Evolutionary conservation across 2,797 vertebrate species (phyloP).

Genomic region (Manis pentadactyla): DNA sequence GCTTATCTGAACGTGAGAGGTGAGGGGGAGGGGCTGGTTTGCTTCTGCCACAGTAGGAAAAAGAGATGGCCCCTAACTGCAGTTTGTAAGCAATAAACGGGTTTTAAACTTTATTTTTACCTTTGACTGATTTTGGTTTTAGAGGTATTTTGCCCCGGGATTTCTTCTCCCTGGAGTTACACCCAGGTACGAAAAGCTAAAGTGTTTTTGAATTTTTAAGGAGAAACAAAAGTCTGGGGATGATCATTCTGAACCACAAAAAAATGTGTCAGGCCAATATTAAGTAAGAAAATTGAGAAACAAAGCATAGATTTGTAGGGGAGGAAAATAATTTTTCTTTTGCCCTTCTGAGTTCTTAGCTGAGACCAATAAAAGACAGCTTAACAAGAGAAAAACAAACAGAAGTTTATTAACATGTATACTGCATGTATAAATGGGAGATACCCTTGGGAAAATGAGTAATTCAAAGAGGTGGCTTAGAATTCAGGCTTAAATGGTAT

Average conservation of each 20-base stretch:
- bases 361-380: background rate
- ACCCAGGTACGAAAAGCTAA: background rate
- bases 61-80: no score
- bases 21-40: no score
- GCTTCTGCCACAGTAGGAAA: no score
- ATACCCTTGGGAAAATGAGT: background rate
- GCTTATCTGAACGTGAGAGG: no score
- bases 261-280: background rate
- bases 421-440: background rate
- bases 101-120: no score
- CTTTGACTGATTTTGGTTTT: no score
- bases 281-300: background rate
- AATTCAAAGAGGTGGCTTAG: background rate
- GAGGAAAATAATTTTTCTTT: background rate
- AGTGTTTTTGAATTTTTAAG: background rate
- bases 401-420: background rate
- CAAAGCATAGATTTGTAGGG: background rate
- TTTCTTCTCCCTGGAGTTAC: no score
- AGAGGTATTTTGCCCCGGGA: no score
- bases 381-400: background rate
- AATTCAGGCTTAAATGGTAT: background rate
- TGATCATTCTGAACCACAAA: background rate
- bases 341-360: background rate
- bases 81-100: no score
- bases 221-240: background rate